phyloP scores from a whole-genome alignment of 2,797 vertebrate genomes.

The Taenioides sp. region DNA sequence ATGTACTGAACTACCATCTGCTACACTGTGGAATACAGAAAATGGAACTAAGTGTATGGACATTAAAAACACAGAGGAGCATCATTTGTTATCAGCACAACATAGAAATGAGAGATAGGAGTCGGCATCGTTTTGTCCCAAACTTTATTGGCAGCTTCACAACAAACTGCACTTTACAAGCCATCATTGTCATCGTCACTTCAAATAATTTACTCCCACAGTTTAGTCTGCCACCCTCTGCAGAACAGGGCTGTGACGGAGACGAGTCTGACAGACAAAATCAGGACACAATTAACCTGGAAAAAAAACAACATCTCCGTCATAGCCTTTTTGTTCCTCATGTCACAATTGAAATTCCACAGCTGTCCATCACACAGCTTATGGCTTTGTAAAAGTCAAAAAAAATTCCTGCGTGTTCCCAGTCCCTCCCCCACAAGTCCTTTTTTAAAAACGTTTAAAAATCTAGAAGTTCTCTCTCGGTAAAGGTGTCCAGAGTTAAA shows the following conservation, averaged over 20 bases:
- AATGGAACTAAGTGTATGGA: neutral
- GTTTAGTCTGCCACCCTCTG: conserved; percentile 40
- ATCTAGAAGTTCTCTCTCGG: conserved; percentile 59
- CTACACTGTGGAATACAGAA: too few relatives aligned
- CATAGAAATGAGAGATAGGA: neutral
- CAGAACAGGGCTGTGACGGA: conserved; percentile 31
- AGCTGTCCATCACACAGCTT: conserved; percentile 32
- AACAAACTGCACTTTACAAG: conserved; percentile 68
- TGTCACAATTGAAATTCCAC: conserved; percentile 24
- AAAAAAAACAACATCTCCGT: neutral
- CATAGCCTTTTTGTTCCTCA: conserved; percentile 37
- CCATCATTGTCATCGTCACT: conserved; percentile 27
- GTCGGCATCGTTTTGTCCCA: conserved; percentile 57
- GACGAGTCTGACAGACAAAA: conserved; percentile 15
- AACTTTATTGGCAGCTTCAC: conserved; percentile 75
- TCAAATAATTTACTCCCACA: conserved; percentile 71
- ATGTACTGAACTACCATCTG: neutral
- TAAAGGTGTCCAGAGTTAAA: conserved; percentile 59
- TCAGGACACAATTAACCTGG: neutral
- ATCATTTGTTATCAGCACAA: neutral
- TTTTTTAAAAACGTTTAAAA: conserved; percentile 59
- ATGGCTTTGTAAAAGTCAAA: conserved; percentile 65
- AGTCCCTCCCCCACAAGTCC: conserved; percentile 15
- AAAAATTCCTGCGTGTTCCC: conserved; percentile 6
- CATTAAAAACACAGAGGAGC: neutral